Percentiles rank a stretch among this genome's conserved stretches.
Evolutionary conservation across 2,888 invertebrate species (phyloP).

Genomic region (Heteromurus nitidus): DNA sequence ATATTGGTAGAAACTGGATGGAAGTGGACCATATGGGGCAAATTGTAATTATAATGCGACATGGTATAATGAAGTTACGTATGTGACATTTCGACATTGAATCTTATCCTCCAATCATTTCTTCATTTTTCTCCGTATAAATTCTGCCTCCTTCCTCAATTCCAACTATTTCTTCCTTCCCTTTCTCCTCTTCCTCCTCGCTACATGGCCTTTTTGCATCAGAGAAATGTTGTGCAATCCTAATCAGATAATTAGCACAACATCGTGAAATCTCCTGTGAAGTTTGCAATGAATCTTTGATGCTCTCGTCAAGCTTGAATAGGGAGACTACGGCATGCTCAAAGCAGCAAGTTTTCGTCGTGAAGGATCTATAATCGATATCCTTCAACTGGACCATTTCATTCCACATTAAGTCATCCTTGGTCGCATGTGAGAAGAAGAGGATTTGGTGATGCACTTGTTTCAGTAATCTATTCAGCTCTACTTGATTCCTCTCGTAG

Average conservation of each 20-base stretch:
- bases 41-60: too few species aligned
- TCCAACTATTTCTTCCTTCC: too few species aligned
- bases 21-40: too few species aligned
- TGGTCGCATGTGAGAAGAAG: slow-evolving; percentile 21
- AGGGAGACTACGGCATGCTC: slow-evolving; percentile 42
- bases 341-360: slow-evolving; percentile 37
- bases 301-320: slow-evolving; percentile 44
- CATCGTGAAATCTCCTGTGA: slow-evolving; percentile 39
- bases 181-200: too few species aligned
- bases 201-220: not conserved
- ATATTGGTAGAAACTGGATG: too few species aligned
- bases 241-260: slow-evolving; percentile 33
- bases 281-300: slow-evolving; percentile 28
- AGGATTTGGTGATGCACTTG: slow-evolving; percentile 30
- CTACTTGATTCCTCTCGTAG: slow-evolving; percentile 34
- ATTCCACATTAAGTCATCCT: slow-evolving; percentile 42
- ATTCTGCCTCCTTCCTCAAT: too few species aligned
- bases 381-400: slow-evolving; percentile 36
- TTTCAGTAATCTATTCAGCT: slow-evolving; percentile 13
- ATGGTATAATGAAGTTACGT: too few species aligned
- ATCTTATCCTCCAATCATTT: too few species aligned
- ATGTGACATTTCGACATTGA: too few species aligned
- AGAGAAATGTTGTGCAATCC: slow-evolving; percentile 26
- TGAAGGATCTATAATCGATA: slow-evolving; percentile 22
- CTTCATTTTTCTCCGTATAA: too few species aligned